Evolutionary conservation across 30 jellyfish, hydroid and myxozoan genomes (phyloP).

Genomic region (Hydra vulgaris): DNA sequence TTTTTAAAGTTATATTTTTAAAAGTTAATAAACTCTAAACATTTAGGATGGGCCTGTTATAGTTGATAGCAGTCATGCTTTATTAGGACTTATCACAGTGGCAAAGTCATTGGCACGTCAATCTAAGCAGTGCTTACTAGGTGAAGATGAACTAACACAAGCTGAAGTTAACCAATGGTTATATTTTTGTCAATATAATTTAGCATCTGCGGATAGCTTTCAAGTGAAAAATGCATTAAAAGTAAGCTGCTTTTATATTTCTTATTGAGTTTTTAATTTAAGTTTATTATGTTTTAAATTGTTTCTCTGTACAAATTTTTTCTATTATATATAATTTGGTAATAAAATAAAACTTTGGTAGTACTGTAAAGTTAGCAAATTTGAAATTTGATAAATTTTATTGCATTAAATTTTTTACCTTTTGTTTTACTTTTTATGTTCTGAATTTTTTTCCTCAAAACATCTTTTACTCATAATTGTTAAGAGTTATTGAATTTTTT

Average conservation of each 20-base stretch:
- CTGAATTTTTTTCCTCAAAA: no score
- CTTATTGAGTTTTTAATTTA: background rate
- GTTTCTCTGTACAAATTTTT: no score
- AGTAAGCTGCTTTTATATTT: background rate
- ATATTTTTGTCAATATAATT: slow-evolving; percentile 5
- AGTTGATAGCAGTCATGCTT: background rate
- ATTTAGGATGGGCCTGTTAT: background rate
- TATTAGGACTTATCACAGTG: slow-evolving; percentile 14
- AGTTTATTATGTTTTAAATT: no score
- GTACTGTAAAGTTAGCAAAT: no score
- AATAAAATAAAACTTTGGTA: no score
- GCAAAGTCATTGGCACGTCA: slow-evolving; percentile 17
- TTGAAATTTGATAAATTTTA: no score
- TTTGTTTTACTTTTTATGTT: no score
- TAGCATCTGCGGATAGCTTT: background rate
- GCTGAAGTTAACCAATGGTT: slow-evolving; percentile 37
- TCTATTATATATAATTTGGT: no score
- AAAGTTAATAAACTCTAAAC: no score
- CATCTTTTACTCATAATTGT: no score
- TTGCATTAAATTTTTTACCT: no score
- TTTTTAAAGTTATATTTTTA: no score
- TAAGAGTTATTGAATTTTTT: background rate
- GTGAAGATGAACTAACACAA: slow-evolving; percentile 12
- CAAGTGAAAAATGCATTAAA: background rate
- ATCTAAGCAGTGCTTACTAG: slow-evolving; percentile 14